Evolutionary conservation across 2,797 vertebrate species (phyloP).

Genomic region (Tauraco hartlaubi): DNA sequence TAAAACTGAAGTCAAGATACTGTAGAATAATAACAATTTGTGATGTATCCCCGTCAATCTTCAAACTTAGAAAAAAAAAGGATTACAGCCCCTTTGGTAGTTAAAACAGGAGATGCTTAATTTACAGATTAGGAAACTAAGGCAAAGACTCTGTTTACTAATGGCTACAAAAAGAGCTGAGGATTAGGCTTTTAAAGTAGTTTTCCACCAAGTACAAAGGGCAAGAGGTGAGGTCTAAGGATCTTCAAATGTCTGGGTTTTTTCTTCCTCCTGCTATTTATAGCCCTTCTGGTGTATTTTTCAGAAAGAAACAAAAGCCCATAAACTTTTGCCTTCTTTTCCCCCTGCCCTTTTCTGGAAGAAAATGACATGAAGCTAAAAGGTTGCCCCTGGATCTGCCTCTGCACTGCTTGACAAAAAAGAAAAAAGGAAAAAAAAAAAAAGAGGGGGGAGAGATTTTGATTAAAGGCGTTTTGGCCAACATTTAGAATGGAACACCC

Average conservation of each 20-base stretch:
- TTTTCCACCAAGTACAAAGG: background rate
- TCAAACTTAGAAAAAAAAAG: background rate
- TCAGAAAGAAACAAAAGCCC: background rate
- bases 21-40: background rate
- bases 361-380: background rate
- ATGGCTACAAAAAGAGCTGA: background rate
- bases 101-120: background rate
- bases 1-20: background rate
- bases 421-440: fast-evolving
- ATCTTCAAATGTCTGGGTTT: background rate
- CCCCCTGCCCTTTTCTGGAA: background rate
- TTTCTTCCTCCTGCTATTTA: background rate
- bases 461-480: background rate
- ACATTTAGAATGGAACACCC: background rate
- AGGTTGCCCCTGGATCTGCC: background rate
- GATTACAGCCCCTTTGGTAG: background rate
- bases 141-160: background rate
- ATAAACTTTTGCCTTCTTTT: background rate
- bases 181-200: background rate
- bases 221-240: background rate
- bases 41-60: background rate
- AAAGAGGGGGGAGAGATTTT: background rate
- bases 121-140: background rate
- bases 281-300: background rate
- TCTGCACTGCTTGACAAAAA: background rate